Base-by-base conservation (phyloP, 2,113 vertebrate genomes). In the Monopterus albus region DNA sequence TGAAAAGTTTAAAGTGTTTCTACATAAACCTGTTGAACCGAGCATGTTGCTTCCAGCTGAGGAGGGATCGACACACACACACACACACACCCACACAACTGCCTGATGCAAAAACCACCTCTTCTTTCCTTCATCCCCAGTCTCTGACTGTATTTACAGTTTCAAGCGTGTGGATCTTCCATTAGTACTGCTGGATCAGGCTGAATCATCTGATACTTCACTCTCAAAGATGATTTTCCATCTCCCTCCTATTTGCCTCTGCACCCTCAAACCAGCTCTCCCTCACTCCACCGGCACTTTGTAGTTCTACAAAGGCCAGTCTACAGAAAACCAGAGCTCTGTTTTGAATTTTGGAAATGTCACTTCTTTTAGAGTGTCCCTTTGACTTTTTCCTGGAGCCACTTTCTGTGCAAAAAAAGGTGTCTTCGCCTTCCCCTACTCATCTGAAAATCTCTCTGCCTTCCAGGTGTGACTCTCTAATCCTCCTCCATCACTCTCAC, bases 301-400 rank as follows among this genome's bases (percentile, higher is more conserved):
- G 13, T 45, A 14, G 25, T 52, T 56, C 2, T 0, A 3, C 11
- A 29, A 46, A 63, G 43, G 35, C n/a, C 52, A 42, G 7, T 25
- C 72, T 57, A 42, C 51, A n/a, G 58, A 69, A 38, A 43, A 46
- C 51, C 10, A 25, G 40, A 63, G 47, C 36, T 61, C 33, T 51
- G 60, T 63, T 61, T 68, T 70, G 26, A 79, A 76, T 66, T 55
- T 50, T 49, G 50, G 38, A 70, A 65, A 81, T 82, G 75, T 85
- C 79, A 77, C 55, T 63, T 74, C 75, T 77, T 39, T 79, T 17
- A 74, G 36, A 65, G 50, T 45, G 65, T 45, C 59, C 40, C 52
- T 47, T 36, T 66, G 73, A 74, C 69, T 57, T 71, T 65, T 84
- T 62, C 28, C 64, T 17, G 33, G 35, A 67, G 33, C 21, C 46